phyloP scores from a whole-genome alignment of 2,113 vertebrate species.

The Epinephelus moara region DNA sequence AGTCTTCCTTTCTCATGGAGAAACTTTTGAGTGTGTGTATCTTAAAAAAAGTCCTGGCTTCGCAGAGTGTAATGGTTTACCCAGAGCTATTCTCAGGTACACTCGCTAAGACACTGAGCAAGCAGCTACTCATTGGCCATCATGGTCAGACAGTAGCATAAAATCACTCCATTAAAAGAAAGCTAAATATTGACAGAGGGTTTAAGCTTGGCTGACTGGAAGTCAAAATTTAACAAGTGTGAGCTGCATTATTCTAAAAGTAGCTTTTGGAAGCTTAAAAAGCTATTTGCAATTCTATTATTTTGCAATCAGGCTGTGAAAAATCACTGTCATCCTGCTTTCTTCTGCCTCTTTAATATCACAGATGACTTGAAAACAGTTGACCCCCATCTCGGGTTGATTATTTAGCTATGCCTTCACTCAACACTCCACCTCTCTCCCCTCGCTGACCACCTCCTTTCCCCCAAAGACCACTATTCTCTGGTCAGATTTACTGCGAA shows the following conservation, averaged over 20 bases:
- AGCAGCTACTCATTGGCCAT: conserved; percentile 69
- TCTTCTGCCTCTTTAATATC: conserved; percentile 60
- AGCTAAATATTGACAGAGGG: conserved; percentile 85
- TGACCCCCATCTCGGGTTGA: conserved; percentile 68
- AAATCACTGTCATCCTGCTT: conserved; percentile 16
- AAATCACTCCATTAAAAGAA: conserved; percentile 73
- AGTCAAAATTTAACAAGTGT: conserved; percentile 75
- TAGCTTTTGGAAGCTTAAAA: conserved; percentile 30
- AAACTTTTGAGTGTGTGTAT: conserved; percentile 4
- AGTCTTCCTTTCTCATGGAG: background rate
- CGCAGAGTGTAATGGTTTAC: conserved; percentile 32
- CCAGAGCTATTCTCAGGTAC: conserved; percentile 53
- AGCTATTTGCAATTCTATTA: conserved; percentile 43
- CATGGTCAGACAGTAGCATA: conserved; percentile 79
- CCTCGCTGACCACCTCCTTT: conserved; percentile 68
- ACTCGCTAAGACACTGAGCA: conserved; percentile 42
- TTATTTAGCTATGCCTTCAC: conserved; percentile 77
- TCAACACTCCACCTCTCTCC: conserved; percentile 65
- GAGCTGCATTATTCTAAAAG: conserved; percentile 36
- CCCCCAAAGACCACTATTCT: conserved; percentile 63
- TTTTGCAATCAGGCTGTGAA: conserved; percentile 41
- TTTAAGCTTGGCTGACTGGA: conserved; percentile 70
- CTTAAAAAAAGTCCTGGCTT: background rate
- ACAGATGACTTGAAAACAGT: conserved; percentile 67
- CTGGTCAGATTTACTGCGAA: conserved; percentile 80